Evolutionary conservation across 2,888 invertebrate genomes (phyloP), one percentile per base, ranked within the genome.

Genomic region (Invenusta paracnida): DNA sequence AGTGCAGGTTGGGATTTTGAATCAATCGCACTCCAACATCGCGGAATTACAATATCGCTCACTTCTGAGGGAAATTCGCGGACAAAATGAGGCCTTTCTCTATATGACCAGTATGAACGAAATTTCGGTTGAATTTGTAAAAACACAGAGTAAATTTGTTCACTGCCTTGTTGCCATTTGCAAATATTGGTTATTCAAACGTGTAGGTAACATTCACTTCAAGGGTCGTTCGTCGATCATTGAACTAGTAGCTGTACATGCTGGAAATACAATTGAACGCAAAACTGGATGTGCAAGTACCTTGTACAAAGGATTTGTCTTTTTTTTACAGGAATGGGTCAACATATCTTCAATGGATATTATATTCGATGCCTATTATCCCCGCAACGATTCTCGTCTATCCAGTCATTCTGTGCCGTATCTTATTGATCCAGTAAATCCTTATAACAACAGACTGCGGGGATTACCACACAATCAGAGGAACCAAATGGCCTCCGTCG

Each of bases 201-300:
- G 73, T 23, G 11, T 5, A 13, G 73, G 11, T 73, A 5, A 23
- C 23, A 25, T 73, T 25, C 73, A 73, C 73, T 73, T 73, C 73
- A 73, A 23, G 23, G 73, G 73, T 73, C 73, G 73, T 73, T 73
- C 73, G 5, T 73, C 73, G 23, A 73, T 73, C 23, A 73, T 73
- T 73, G 73, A 73, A 73, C 23, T 73, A 25, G 73, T 73, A 5
- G 73, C 73, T 73, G 11, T 73, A 13, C 73, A 73, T 73, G 73
- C 73, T n/a, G 73, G 23, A 73, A 73, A 13, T n/a, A 2, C 5
- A 23, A 73, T 25, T 13, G 73, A 73, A 73, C 2, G 23, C 2
- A 23, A 73, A 23, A n/a, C 17, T 23, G 23, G 2, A 2, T 2
- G 23, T 13, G 73, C 27, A 5, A n/a, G n/a, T n/a, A 73, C 73